Conservation (phyloP, 2,888 invertebrate genomes). For the Pharmacophagus antenor region DNA sequence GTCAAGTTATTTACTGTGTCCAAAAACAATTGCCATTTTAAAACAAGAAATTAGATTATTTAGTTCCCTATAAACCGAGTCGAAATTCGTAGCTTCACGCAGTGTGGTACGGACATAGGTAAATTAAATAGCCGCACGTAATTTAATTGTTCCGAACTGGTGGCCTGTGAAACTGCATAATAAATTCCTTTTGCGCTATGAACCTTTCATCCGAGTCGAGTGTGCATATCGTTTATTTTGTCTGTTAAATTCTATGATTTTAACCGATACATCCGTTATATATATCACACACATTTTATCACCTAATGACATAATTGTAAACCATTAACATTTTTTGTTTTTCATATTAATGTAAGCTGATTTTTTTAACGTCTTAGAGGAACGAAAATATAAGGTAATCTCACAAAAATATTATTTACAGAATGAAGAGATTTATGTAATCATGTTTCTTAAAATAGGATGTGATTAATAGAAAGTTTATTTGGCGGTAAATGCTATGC, state of each 20-base stretch:
- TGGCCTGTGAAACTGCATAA: conserved; percentile 57
- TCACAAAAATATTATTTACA: too few species aligned
- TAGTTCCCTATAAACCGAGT: too few species aligned
- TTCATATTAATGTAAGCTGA: too few species aligned
- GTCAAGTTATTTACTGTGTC: not conserved
- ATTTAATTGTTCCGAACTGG: conserved; percentile 68
- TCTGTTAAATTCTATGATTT: not conserved
- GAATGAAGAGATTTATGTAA: too few species aligned
- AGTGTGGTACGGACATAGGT: conserved; percentile 7
- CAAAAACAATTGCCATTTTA: not conserved
- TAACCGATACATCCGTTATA: too few species aligned
- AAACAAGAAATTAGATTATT: too few species aligned
- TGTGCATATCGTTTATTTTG: not conserved
- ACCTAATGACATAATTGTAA: too few species aligned
- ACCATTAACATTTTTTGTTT: too few species aligned
- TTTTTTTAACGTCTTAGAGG: too few species aligned
- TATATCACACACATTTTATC: too few species aligned
- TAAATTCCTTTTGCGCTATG: conserved; percentile 53
- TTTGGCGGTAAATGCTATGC: not conserved
- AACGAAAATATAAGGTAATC: too few species aligned
- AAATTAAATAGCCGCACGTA: conserved; percentile 58
- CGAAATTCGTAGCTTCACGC: not conserved
- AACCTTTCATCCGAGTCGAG: conserved; percentile 36
- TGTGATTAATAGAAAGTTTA: not conserved
- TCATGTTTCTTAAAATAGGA: too few species aligned